Percentiles rank a stretch among this genome's conserved stretches.
These are phyloP conservation scores for Cloeon dipterum DNA, from an alignment of 2,888 invertebrate species.

Conservation along the genomic window DNA sequence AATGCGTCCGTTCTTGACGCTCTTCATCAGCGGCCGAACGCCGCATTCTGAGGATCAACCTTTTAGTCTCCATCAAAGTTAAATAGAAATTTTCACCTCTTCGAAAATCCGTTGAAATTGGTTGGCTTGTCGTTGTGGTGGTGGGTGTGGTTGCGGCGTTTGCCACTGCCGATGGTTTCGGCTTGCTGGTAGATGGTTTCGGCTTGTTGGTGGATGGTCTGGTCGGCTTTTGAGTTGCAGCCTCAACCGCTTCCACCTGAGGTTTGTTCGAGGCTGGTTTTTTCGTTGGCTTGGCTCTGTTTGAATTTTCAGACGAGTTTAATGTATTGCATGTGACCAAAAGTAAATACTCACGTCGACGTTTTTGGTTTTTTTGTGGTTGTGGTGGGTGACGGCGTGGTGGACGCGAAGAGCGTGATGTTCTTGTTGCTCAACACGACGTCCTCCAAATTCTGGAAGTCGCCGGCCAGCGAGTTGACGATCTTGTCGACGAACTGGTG, in stretches of 20 bases:
- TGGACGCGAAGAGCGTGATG: slow-evolving; percentile 8
- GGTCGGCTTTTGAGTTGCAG: not conserved
- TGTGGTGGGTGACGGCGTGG: slow-evolving; percentile 6
- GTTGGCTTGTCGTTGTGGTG: slow-evolving; percentile 16
- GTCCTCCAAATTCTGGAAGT: slow-evolving; percentile 58
- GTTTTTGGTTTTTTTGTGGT: slow-evolving; percentile 10
- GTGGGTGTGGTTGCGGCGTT: not conserved
- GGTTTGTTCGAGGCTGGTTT: not conserved
- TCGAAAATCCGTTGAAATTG: slow-evolving; percentile 17
- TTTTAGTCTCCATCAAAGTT: not conserved
- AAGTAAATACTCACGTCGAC: no score
- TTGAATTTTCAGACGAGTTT: no score
- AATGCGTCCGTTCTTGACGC: slow-evolving; percentile 48
- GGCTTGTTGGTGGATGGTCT: slow-evolving; percentile 7
- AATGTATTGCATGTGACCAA: no score
- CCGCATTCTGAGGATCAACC: slow-evolving; percentile 51
- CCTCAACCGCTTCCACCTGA: not conserved
- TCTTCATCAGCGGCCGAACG: slow-evolving; percentile 44
- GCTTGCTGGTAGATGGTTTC: slow-evolving; percentile 9
- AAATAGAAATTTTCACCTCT: slow-evolving; percentile 13
- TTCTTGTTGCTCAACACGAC: slow-evolving; percentile 34
- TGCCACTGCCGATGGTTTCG: no score
- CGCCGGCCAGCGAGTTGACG: slow-evolving; percentile 58
- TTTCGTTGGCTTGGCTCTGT: no score
- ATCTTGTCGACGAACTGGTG: slow-evolving; percentile 64